A percentile compares a stretch with the other conserved stretches of the same genome.
These are phyloP conservation scores for Mormyrus iriodes DNA, from an alignment of 2,113 vertebrate species.

Conservation along the genomic window DNA sequence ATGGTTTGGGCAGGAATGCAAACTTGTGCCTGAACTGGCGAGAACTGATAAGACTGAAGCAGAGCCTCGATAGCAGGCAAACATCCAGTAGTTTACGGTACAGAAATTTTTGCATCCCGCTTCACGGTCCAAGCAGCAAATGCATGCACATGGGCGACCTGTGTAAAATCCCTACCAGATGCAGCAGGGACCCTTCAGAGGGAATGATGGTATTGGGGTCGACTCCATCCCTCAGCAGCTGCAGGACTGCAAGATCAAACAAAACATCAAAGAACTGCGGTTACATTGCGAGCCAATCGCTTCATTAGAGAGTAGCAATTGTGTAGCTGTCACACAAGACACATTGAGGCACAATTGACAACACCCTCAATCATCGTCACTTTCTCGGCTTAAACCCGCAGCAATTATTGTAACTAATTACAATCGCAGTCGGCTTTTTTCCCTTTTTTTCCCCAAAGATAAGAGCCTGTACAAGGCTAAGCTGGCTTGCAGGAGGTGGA, in stretches of 20 bases:
- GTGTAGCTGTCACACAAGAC: background rate
- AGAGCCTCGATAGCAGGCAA: no score
- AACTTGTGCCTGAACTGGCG: background rate
- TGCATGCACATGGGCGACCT: background rate
- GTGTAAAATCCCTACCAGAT: constrained; percentile 73
- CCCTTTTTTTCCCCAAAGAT: background rate
- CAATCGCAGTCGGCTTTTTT: background rate
- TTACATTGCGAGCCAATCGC: background rate
- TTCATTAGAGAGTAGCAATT: background rate
- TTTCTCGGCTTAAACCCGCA: background rate
- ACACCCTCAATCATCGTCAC: background rate
- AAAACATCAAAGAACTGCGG: background rate
- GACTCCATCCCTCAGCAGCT: constrained; percentile 81
- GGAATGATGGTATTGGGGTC: constrained; percentile 65
- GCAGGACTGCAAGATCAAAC: constrained; percentile 69
- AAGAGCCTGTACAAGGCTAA: background rate
- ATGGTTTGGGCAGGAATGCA: no score
- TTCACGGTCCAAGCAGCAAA: background rate
- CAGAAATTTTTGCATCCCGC: background rate
- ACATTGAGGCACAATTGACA: background rate
- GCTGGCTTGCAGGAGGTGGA: constrained; percentile 7
- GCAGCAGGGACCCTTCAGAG: constrained; percentile 85
- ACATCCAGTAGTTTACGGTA: background rate
- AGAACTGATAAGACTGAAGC: background rate
- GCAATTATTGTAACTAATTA: constrained; percentile 12